Evolutionary conservation across 2,113 vertebrate species (phyloP), one percentile per base, ranked within the genome.

Genomic region (Bucco capensis): DNA sequence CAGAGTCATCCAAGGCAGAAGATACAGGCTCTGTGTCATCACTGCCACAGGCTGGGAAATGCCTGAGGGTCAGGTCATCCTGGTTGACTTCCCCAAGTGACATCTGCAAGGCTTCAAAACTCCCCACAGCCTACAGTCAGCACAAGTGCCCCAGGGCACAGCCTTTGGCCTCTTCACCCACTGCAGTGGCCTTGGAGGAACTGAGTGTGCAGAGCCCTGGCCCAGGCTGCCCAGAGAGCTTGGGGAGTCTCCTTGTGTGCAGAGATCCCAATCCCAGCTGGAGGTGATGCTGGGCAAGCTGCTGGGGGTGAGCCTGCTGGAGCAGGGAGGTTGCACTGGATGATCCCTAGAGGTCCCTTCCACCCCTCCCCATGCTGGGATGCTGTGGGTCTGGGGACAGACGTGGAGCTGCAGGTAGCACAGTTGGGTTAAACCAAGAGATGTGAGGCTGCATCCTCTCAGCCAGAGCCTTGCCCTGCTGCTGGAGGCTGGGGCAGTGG

Each of bases 401-500:
- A 24, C 6, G 27, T 24, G 54, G 71, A 19, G n/a, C 57, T 70
- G 18, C 3, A 27, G n/a, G 44, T 10, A 27, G 30, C 12, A 5
- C 0, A 0, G 6, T 1, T 22, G 57, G 19, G 24, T 33, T 65
- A 57, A 64, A 14, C 53, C 50, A 31, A 56, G 46, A 50, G 81
- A 33, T 0, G 6, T 1, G 67, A 61, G 31, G 46, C 12, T 37
- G 30, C n/a, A n/a, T n/a, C n/a, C n/a, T n/a, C n/a, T n/a, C n/a
- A n/a, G n/a, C n/a, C n/a, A n/a, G n/a, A 12, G 31, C 27, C 21
- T 4, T 18, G 9, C 33, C 4, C 1, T 25, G 1, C 14, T 3
- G 4, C 19, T 2, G 1, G 24, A 46, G 42, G 58, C n/a, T n/a
- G n/a, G n/a, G n/a, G n/a, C n/a, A n/a, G n/a, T n/a, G n/a, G n/a